These are phyloP conservation scores for Protosalanx chinensis DNA, from an alignment of 2,797 vertebrate genomes.

Conservation along the genomic window DNA sequence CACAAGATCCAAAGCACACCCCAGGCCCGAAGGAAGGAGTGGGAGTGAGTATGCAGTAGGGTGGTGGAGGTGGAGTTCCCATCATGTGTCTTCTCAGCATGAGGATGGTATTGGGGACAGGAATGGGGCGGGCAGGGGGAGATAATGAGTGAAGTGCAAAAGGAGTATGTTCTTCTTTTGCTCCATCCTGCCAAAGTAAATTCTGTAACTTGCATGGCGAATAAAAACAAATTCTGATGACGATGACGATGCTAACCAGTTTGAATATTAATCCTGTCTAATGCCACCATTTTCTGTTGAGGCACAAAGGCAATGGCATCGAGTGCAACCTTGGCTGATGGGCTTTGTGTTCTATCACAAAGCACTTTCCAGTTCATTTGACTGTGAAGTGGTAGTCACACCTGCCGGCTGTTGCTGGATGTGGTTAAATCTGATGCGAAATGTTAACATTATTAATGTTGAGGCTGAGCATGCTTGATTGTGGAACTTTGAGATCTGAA, in stretches of 20 bases:
- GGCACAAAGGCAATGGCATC: not conserved
- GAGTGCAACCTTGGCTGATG: not conserved
- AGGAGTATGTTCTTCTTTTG: slow-evolving; percentile 1
- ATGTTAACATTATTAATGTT: slow-evolving; percentile 35
- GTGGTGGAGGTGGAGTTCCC: slow-evolving; percentile 39
- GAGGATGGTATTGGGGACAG: slow-evolving; percentile 43
- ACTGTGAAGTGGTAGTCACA: slow-evolving; percentile 7
- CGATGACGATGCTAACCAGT: too few relatives aligned
- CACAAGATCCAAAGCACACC: slow-evolving; percentile 86
- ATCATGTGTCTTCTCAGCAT: slow-evolving; percentile 36
- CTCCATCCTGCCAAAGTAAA: too few relatives aligned
- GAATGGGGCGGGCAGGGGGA: slow-evolving; percentile 27
- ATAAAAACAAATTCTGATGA: not conserved
- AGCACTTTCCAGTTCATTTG: slow-evolving; percentile 10
- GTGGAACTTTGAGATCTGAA: slow-evolving; percentile 44
- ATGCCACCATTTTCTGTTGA: not conserved
- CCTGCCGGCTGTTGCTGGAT: slow-evolving; percentile 10
- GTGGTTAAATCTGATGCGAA: slow-evolving; percentile 35
- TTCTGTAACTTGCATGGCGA: too few relatives aligned
- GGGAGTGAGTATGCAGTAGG: slow-evolving; percentile 80
- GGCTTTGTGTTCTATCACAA: not conserved
- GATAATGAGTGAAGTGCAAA: slow-evolving; percentile 39
- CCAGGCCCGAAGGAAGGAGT: slow-evolving; percentile 82
- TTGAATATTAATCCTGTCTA: too few relatives aligned
- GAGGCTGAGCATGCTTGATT: slow-evolving; percentile 36